Percentiles rank a stretch among this genome's conserved stretches.
Evolutionary conservation across 2,113 vertebrate species (phyloP).

Genomic region (Mirza zaza): DNA sequence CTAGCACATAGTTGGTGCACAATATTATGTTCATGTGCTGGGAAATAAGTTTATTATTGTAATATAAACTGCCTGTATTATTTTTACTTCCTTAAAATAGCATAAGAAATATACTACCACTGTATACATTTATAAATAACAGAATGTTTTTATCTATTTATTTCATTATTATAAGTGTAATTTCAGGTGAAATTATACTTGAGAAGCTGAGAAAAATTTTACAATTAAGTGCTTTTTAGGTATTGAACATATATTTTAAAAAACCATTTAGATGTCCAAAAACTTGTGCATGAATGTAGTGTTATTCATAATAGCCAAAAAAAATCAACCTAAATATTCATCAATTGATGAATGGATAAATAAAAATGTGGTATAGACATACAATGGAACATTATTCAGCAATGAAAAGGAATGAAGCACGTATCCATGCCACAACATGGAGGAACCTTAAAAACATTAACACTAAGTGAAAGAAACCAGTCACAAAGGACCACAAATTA

Average conservation of each 20-base stretch:
- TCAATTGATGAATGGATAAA: neutral
- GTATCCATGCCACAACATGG: neutral
- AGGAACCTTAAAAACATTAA: constrained; percentile 14
- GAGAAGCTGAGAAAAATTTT: constrained; percentile 41
- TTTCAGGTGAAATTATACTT: constrained; percentile 49
- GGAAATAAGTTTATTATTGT: neutral
- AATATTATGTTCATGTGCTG: neutral
- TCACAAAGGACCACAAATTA: neutral
- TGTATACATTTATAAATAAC: constrained; percentile 15
- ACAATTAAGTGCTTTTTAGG: neutral
- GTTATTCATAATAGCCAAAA: neutral
- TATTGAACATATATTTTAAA: neutral
- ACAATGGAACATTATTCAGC: neutral
- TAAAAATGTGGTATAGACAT: neutral
- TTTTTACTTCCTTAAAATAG: constrained; percentile 55
- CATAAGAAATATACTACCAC: constrained; percentile 13
- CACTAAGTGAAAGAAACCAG: neutral
- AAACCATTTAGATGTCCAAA: constrained; percentile 21
- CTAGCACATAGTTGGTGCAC: neutral
- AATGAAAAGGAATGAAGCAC: constrained; percentile 18
- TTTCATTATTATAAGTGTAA: neutral
- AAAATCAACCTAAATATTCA: constrained; percentile 24
- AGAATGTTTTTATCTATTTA: constrained; percentile 1
- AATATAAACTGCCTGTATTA: constrained; percentile 32
- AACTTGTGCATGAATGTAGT: neutral